A percentile compares a stretch with the other conserved stretches of the same genome.
phyloP scores from a whole-genome alignment of 2,888 invertebrate genomes.

The Drosophila emarginata region DNA sequence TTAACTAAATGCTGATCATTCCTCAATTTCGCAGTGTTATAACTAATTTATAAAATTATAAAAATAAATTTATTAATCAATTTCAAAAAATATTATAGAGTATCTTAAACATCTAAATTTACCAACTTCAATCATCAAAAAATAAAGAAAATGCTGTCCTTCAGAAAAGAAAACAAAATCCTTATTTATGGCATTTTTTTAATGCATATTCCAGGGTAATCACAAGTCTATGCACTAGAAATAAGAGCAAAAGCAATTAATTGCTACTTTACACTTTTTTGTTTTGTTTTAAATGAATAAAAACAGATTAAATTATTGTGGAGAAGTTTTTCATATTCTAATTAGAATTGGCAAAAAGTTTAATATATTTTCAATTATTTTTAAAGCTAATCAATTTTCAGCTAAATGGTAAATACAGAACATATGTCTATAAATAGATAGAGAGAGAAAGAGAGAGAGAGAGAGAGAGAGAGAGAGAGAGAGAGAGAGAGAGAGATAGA shows the following conservation, averaged over 20 bases:
- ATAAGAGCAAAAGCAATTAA: background rate
- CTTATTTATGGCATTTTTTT: no score
- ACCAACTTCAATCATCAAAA: no score
- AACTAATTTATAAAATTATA: no score
- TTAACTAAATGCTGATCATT: no score
- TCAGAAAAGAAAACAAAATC: no score
- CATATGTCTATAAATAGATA: background rate
- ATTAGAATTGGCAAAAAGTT: background rate
- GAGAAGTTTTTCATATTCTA: background rate
- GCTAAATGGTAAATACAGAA: constrained; percentile 1
- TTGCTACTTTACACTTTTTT: background rate
- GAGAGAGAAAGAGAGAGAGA: background rate
- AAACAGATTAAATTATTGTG: background rate
- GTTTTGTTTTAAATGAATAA: background rate
- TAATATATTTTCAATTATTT: background rate
- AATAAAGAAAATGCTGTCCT: no score
- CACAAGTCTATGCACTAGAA: no score
- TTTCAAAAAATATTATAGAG: no score
- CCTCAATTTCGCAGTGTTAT: no score
- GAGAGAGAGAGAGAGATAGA: background rate
- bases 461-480: background rate
- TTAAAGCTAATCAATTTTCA: background rate
- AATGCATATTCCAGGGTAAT: no score
- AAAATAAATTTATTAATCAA: no score
- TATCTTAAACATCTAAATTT: no score